These are phyloP conservation scores for Haplochromis burtoni DNA, from an alignment of 2,113 vertebrate species.

Conservation along the genomic window DNA sequence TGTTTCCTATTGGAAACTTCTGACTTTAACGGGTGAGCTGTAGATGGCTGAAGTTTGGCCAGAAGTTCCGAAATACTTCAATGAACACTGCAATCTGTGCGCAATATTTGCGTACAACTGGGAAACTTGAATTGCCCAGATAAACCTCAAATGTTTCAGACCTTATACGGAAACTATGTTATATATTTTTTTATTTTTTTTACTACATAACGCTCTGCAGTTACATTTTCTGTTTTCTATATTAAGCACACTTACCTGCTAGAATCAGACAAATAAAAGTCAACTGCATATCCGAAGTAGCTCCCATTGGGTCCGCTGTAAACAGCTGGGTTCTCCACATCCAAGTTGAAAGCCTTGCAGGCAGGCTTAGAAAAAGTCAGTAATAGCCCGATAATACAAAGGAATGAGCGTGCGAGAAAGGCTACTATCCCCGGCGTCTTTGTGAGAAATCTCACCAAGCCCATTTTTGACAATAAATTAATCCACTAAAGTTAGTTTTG, in stretches of 20 bases:
- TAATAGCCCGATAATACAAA: slow-evolving; percentile 40
- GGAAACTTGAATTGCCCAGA: background rate
- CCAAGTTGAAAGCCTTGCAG: slow-evolving; percentile 80
- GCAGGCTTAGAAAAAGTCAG: slow-evolving; percentile 47
- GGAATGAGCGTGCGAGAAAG: slow-evolving; percentile 3
- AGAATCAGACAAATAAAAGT: slow-evolving; percentile 81
- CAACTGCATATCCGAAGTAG: slow-evolving; percentile 86
- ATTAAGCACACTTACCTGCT: slow-evolving; percentile 69
- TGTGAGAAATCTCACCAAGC: slow-evolving; percentile 30
- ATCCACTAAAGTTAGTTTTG: background rate
- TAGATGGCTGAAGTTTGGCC: background rate
- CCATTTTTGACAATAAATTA: slow-evolving; percentile 51
- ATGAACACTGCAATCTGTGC: slow-evolving; percentile 4
- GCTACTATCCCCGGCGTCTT: slow-evolving; percentile 29
- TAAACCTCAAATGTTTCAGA: background rate
- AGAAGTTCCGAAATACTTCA: background rate
- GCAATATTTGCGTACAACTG: background rate
- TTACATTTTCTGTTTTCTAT: background rate
- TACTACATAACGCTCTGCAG: background rate
- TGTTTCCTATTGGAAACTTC: background rate
- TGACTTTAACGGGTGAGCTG: background rate
- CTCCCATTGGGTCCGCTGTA: slow-evolving; percentile 78
- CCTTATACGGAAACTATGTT: background rate
- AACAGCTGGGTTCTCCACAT: slow-evolving; percentile 74
- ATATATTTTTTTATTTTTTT: background rate